Percentiles rank a stretch among this genome's conserved stretches.
Evolutionary conservation across 2,888 invertebrate genomes (phyloP).

Genomic region (Tuta absoluta): DNA sequence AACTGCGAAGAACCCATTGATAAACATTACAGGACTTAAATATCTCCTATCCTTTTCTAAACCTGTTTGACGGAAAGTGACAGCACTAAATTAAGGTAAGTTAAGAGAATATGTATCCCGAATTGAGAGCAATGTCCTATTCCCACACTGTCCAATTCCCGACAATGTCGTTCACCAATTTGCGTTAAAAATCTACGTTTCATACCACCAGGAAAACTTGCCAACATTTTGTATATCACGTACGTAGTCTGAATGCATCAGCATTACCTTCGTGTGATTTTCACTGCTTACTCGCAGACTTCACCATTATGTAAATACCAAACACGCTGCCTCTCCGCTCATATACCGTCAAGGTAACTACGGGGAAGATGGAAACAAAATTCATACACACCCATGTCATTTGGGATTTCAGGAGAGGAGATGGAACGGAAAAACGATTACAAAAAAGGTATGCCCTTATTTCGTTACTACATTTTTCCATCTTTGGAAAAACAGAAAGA

Average conservation of each 20-base stretch:
- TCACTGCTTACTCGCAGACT: background rate
- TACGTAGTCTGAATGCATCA: background rate
- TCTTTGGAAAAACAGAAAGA: too few species aligned
- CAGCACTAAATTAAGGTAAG: too few species aligned
- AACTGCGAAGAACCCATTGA: too few species aligned
- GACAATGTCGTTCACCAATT: too few species aligned
- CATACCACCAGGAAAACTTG: too few species aligned
- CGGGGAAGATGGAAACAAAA: background rate
- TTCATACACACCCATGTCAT: conserved; percentile 8
- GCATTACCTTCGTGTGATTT: conserved; percentile 3
- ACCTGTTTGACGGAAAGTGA: too few species aligned
- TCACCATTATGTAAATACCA: conserved; percentile 3
- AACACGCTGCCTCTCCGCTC: background rate
- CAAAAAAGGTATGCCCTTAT: background rate
- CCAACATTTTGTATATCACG: background rate
- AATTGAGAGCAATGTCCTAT: too few species aligned
- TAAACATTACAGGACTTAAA: too few species aligned
- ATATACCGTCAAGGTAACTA: background rate
- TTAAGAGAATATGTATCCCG: too few species aligned
- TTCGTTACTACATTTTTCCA: background rate
- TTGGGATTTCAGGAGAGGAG: background rate
- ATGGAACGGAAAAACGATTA: background rate
- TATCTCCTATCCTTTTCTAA: too few species aligned
- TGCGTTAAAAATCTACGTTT: too few species aligned
- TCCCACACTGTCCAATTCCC: too few species aligned